Evolutionary conservation across 2,888 invertebrate species (phyloP).

Genomic region (Drosophila affinis): DNA sequence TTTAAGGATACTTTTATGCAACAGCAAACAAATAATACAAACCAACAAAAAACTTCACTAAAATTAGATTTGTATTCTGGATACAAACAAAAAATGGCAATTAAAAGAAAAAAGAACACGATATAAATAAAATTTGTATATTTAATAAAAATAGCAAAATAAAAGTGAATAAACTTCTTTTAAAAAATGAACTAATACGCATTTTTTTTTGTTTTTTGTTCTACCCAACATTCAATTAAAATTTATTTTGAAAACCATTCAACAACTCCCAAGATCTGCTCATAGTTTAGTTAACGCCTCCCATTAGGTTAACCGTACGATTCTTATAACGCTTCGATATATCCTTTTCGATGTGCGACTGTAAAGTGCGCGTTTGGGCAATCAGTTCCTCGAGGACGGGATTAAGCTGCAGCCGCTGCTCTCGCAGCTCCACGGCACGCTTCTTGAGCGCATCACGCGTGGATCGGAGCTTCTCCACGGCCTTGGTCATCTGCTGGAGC

Average conservation of each 20-base stretch:
- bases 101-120: conserved; percentile 53
- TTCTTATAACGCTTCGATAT: conserved; percentile 95
- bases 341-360: conserved; percentile 92
- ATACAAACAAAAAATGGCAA: conserved; percentile 71
- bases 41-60: conserved; percentile 68
- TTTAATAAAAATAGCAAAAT: conserved; percentile 82
- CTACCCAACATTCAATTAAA: background rate
- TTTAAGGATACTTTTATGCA: conserved; percentile 77
- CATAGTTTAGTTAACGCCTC: conserved; percentile 85
- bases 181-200: conserved; percentile 53
- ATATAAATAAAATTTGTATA: conserved; percentile 81
- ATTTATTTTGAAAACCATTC: conserved; percentile 16
- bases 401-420: conserved; percentile 87
- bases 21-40: conserved; percentile 49
- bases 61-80: conserved; percentile 77
- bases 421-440: conserved; percentile 86
- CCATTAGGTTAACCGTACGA: conserved; percentile 93
- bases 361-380: conserved; percentile 90
- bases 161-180: conserved; percentile 78
- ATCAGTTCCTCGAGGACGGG: conserved; percentile 90
- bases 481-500: conserved; percentile 90
- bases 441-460: conserved; percentile 86
- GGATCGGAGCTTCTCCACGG: conserved; percentile 90
- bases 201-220: background rate
- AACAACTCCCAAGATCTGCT: conserved; percentile 5